Evolutionary conservation across 2,888 invertebrate species (phyloP).

Genomic region (Cybosia mesomella): DNA sequence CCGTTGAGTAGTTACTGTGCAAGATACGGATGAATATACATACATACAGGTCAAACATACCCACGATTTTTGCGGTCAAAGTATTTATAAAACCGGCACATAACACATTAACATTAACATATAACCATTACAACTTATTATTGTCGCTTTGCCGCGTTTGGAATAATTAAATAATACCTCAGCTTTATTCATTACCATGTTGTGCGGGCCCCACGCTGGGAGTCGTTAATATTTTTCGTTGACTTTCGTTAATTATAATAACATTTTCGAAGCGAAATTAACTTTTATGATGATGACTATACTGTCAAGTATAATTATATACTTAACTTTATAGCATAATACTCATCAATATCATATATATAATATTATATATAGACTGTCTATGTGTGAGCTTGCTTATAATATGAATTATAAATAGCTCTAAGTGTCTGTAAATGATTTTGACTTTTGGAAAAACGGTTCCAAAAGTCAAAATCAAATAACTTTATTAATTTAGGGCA

Average conservation of each 20-base stretch:
- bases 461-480: not conserved
- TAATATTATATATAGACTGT: too few species aligned
- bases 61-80: not conserved
- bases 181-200: constrained; percentile 31
- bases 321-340: not conserved
- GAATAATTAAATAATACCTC: constrained; percentile 31
- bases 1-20: too few species aligned
- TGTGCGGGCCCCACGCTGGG: constrained; percentile 37
- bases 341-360: not conserved
- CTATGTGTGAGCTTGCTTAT: not conserved
- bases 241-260: constrained; percentile 20
- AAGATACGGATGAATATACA: not conserved
- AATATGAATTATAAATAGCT: too few species aligned
- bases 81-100: constrained; percentile 12
- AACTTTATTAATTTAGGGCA: too few species aligned
- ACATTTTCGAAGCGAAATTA: constrained; percentile 4
- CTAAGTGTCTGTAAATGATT: too few species aligned
- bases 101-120: constrained; percentile 5
- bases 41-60: not conserved
- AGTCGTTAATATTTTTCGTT: constrained; percentile 33
- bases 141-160: constrained; percentile 23
- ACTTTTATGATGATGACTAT: not conserved
- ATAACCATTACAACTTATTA: constrained; percentile 38
- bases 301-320: not conserved
- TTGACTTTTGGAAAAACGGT: too few species aligned